Base-by-base conservation (phyloP, 1,140 invertebrate species). In the Macrotrachela quadricornifera region DNA sequence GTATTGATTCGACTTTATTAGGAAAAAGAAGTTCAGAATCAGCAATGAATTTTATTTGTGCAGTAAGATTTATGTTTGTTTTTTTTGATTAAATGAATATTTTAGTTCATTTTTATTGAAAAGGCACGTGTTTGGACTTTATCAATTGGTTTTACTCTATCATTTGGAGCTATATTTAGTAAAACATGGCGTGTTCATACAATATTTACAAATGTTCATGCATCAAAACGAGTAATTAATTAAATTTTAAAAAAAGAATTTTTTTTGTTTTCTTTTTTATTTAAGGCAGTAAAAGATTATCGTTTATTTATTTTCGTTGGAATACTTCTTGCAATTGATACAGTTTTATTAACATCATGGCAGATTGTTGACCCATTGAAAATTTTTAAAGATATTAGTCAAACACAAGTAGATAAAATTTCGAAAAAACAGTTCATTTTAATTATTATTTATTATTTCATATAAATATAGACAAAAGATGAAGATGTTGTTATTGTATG, bases 111-210 rank as follows among this genome's bases (percentile, higher is more conserved):
- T 47, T 59, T 61, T 45, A n/a, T n/a, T n/a, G n/a, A 60, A 42
- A 54, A 77, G 75, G 67, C 67, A 8, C 65, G 87, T 47, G 85
- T 87, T 1, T 97, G 90, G 87, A 77, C 91, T n/a, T 73, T 97
- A 46, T 92, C 94, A 79, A 80, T 91, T n/a, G 92, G 92, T 1
- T 99, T 99, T 71, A 94, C 90, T 0, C 71, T 97, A 10, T 87
- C 92, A 3, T 99, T 97, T 61, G 92, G 92, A 3, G 87, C 90
- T 39, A 96, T 97, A 91, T 99, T 99, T 71, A 91, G 86, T 46
- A 97, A 99, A 74, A 99, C 92, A 0, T 95, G 87, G 87, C 72
- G 90, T 17, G 90, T 96, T 0, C 88, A 95, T 68, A 88, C 86
- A 44, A 95, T 95, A 59, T 95, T 96, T 64, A 95, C 88, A 10